Evolutionary conservation across 2,113 vertebrate genomes (phyloP).

Genomic region (Myxocyprinus asiaticus): DNA sequence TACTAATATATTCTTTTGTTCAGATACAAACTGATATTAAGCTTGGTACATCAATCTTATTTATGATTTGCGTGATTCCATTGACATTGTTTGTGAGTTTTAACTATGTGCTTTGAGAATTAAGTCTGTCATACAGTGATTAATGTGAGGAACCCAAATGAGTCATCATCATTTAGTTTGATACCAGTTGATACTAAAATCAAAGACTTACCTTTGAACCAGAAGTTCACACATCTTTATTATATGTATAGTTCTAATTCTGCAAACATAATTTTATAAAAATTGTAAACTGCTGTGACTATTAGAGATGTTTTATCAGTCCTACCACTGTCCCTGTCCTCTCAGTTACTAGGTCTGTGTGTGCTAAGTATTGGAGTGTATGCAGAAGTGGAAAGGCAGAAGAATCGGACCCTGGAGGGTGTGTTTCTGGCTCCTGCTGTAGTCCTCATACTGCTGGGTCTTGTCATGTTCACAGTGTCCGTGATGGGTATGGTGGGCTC

Average conservation of each 20-base stretch:
- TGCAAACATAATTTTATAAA: not conserved
- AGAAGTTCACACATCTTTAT: not conserved
- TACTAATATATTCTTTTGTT: not conserved
- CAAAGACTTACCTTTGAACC: too few species aligned
- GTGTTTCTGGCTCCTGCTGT: constrained; percentile 86
- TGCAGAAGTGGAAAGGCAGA: constrained; percentile 86
- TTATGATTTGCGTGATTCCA: not conserved
- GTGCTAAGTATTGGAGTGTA: constrained; percentile 85
- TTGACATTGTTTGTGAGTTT: constrained; percentile 2
- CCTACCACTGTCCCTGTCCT: not conserved
- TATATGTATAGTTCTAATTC: not conserved
- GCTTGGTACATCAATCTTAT: constrained; percentile 5
- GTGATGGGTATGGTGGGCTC: constrained; percentile 86
- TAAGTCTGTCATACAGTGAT: not conserved
- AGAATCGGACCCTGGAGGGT: constrained; percentile 85
- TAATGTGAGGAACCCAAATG: not conserved
- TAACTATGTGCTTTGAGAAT: not conserved
- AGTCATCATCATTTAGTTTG: not conserved
- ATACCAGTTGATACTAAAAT: not conserved
- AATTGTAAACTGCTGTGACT: too few species aligned
- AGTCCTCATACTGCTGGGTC: constrained; percentile 84
- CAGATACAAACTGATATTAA: not conserved
- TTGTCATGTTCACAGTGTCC: constrained; percentile 85
- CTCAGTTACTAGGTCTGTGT: constrained; percentile 80
- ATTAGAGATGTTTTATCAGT: not conserved